These are phyloP conservation scores for Oncorhynchus tshawytscha DNA, from an alignment of 2,113 vertebrate species.

Conservation along the genomic window DNA sequence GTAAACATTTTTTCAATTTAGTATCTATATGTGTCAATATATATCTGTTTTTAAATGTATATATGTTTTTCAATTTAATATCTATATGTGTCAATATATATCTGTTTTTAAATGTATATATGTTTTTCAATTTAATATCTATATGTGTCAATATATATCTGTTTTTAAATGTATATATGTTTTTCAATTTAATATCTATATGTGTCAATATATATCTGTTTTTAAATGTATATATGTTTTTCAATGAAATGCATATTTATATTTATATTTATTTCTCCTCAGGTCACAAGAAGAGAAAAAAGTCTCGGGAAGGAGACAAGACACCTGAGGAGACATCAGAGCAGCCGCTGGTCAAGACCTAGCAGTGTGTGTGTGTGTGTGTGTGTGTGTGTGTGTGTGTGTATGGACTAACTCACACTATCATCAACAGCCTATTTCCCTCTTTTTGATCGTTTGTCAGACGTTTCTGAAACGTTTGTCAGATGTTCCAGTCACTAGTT, in stretches of 20 bases:
- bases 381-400: not conserved
- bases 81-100: no score
- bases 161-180: no score
- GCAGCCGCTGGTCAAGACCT: conserved; percentile 69
- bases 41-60: no score
- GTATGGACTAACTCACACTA: not conserved
- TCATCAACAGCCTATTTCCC: conserved; percentile 15
- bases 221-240: no score
- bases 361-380: conserved; percentile 25
- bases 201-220: no score
- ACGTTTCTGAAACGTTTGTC: not conserved
- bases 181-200: no score
- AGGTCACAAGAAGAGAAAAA: conserved; percentile 87
- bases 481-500: not conserved
- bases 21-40: no score
- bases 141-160: no score
- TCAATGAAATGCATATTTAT: conserved; percentile 5
- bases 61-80: not conserved
- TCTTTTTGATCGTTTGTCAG: conserved; percentile 1
- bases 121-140: no score
- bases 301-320: conserved; percentile 78
- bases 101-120: no score
- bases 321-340: conserved; percentile 79
- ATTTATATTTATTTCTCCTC: conserved; percentile 33
- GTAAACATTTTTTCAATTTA: no score